Conservation (phyloP, 1,140 invertebrate species). For the Scaptodrosophila lebanonensis region DNA sequence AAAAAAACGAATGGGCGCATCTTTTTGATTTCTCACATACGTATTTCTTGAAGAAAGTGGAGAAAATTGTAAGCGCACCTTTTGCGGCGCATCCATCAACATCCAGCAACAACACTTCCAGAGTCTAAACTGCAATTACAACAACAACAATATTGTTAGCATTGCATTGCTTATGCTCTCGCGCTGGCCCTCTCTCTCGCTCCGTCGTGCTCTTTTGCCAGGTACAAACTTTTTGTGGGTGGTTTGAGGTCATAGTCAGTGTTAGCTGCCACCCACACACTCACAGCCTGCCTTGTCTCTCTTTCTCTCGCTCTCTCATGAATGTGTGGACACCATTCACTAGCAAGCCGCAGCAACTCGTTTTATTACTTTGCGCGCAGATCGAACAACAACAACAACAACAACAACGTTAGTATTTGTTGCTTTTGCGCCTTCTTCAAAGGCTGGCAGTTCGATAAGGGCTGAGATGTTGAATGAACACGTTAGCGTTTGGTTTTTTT, state of each 20-base stretch:
- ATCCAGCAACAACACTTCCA: slow-evolving; percentile 24
- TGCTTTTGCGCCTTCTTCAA: too few species aligned
- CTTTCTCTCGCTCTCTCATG: slow-evolving; percentile 7
- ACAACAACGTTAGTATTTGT: too few species aligned
- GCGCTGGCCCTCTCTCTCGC: too few species aligned
- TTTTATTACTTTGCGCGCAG: slow-evolving; percentile 62
- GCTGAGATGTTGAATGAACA: too few species aligned
- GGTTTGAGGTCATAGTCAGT: slow-evolving; percentile 60
- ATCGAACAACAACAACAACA: slow-evolving; percentile 31
- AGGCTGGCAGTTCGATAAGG: too few species aligned
- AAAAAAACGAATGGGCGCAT: slow-evolving; percentile 44
- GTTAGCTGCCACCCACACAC: slow-evolving; percentile 40
- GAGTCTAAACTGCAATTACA: slow-evolving; percentile 28
- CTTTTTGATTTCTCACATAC: slow-evolving; percentile 75
- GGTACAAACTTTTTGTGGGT: slow-evolving; percentile 47
- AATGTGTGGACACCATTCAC: too few species aligned
- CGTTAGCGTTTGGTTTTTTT: too few species aligned
- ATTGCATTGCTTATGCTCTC: too few species aligned
- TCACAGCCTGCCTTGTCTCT: slow-evolving; percentile 10
- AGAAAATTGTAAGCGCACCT: slow-evolving; percentile 55
- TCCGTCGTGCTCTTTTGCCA: too few species aligned
- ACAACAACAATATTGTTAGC: slow-evolving; percentile 26
- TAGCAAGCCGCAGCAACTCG: slow-evolving; percentile 29
- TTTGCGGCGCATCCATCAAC: slow-evolving; percentile 47
- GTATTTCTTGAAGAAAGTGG: slow-evolving; percentile 72